Conservation (phyloP, 1,140 invertebrate species). For the Drosophila cardini region DNA sequence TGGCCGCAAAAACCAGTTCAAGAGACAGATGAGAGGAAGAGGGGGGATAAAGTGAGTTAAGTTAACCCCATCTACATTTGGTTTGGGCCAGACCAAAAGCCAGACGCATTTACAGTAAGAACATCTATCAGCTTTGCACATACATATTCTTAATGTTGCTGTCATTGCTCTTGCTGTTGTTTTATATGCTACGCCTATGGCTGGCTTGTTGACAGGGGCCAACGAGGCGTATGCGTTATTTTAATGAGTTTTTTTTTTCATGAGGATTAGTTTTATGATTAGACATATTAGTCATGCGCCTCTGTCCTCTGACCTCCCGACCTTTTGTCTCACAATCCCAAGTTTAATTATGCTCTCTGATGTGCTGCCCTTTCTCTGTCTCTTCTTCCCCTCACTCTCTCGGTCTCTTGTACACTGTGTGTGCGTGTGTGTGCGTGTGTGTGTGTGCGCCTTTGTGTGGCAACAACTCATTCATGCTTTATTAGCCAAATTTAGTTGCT, state of each 20-base stretch:
- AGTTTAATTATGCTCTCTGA: constrained; percentile 63
- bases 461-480: constrained; percentile 27
- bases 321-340: constrained; percentile 35
- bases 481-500: constrained; percentile 32
- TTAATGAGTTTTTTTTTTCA: constrained; percentile 73
- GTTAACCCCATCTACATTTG: constrained; percentile 17
- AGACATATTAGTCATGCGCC: constrained; percentile 63
- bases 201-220: constrained; percentile 62
- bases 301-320: not conserved
- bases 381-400: not conserved
- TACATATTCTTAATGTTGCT: constrained; percentile 20
- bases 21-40: not conserved
- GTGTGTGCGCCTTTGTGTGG: constrained; percentile 3
- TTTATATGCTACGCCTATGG: constrained; percentile 50
- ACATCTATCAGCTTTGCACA: constrained; percentile 58
- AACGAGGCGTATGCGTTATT: constrained; percentile 76
- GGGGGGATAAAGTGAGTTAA: not conserved
- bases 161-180: constrained; percentile 22
- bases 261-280: constrained; percentile 81
- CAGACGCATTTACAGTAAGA: constrained; percentile 40
- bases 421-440: not conserved
- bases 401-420: not conserved
- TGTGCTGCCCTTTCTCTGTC: not conserved
- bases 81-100: constrained; percentile 13
- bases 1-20: constrained; percentile 69